Evolutionary conservation across 2,888 invertebrate genomes (phyloP).

Genomic region (Augiades crinisus): DNA sequence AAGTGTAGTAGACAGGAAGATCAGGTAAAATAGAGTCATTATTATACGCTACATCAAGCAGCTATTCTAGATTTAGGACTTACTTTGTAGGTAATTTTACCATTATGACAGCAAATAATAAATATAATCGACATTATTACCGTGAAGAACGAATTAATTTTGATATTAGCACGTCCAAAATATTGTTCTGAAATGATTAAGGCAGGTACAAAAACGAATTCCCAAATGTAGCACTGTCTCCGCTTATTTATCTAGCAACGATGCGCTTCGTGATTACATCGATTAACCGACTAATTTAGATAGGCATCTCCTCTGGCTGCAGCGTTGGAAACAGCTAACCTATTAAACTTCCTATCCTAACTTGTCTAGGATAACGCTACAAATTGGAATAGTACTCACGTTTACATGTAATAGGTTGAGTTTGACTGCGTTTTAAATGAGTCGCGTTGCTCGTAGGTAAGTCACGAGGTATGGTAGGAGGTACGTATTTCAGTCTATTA

Average conservation of each 20-base stretch:
- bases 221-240: conserved; percentile 12
- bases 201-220: not conserved
- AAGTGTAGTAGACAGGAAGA: no score
- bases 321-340: conserved; percentile 12
- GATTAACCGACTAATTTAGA: conserved; percentile 43
- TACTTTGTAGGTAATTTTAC: no score
- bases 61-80: no score
- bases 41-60: no score
- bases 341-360: conserved; percentile 32
- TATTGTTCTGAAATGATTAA: no score
- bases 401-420: not conserved
- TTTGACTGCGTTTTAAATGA: conserved; percentile 23
- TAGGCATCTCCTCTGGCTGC: conserved; percentile 17
- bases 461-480: conserved; percentile 46
- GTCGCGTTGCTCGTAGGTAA: conserved; percentile 27
- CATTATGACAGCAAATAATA: no score
- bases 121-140: no score
- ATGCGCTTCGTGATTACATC: conserved; percentile 11
- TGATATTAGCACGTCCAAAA: no score
- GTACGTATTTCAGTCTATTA: conserved; percentile 47
- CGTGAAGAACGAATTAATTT: no score
- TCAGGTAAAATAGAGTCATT: not conserved
- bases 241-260: not conserved
- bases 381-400: conserved; percentile 28
- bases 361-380: conserved; percentile 30